These are phyloP conservation scores for Leucophora obtusa DNA, from an alignment of 2,888 invertebrate species.

Conservation along the genomic window DNA sequence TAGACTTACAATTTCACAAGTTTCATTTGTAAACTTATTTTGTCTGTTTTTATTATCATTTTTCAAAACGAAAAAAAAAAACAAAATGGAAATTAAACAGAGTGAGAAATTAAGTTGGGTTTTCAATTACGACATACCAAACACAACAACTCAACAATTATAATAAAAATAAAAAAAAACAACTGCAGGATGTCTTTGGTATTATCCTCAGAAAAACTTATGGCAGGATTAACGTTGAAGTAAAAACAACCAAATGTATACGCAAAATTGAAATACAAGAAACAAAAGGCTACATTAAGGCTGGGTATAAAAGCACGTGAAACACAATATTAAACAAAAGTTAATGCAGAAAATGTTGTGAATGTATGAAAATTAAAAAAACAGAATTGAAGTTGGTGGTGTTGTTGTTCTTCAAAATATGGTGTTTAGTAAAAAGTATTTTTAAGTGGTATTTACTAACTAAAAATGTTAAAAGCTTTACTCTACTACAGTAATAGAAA, in stretches of 20 bases:
- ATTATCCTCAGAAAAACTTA: slow-evolving; percentile 54
- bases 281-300: slow-evolving; percentile 41
- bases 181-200: slow-evolving; percentile 57
- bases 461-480: slow-evolving; percentile 37
- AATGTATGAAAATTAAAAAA: too few species aligned
- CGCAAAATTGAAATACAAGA: slow-evolving; percentile 44
- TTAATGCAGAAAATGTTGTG: slow-evolving; percentile 35
- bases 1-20: slow-evolving; percentile 48
- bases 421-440: slow-evolving; percentile 7
- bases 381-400: background rate
- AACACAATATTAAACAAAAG: slow-evolving; percentile 51
- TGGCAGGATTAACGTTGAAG: background rate
- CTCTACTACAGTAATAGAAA: too few species aligned
- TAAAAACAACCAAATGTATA: slow-evolving; percentile 16
- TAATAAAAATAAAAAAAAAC: slow-evolving; percentile 13
- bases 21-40: slow-evolving; percentile 57
- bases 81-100: slow-evolving; percentile 46
- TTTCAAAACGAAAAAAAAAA: slow-evolving; percentile 3
- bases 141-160: slow-evolving; percentile 46
- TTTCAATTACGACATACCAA: slow-evolving; percentile 73
- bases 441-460: slow-evolving; percentile 49
- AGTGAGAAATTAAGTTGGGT: slow-evolving; percentile 75
- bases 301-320: slow-evolving; percentile 48
- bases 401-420: slow-evolving; percentile 6
- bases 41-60: slow-evolving; percentile 34